phyloP scores from a whole-genome alignment of 1,140 invertebrate species.

The Brachionus calyciflorus region DNA sequence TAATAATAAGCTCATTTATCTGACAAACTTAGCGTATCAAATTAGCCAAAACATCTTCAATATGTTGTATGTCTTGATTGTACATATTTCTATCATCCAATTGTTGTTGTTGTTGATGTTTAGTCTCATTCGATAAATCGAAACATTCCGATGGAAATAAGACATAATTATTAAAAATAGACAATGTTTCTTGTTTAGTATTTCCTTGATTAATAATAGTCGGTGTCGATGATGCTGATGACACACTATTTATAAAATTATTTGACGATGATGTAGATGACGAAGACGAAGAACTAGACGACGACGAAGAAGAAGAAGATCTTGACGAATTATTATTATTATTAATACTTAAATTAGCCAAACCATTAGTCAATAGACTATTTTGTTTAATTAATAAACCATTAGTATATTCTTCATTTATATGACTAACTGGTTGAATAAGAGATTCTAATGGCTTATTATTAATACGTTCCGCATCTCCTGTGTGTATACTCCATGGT shows the following conservation, averaged over 20 bases:
- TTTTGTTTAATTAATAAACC: neutral
- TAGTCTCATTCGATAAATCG: conserved; percentile 6
- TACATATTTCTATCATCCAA: neutral
- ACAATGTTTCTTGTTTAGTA: neutral
- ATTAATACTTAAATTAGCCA: conserved; percentile 41
- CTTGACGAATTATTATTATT: no score
- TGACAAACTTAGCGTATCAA: conserved; percentile 3
- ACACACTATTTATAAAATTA: conserved; percentile 1
- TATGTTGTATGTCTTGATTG: conserved; percentile 1
- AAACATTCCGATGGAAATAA: conserved; percentile 36
- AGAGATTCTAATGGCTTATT: no score
- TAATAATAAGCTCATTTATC: no score
- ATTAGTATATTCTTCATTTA: neutral
- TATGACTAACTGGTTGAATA: neutral
- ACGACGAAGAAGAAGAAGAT: neutral
- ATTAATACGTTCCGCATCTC: no score
- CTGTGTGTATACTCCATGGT: no score
- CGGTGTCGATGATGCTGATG: conserved; percentile 11
- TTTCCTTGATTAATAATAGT: neutral
- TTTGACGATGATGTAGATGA: neutral
- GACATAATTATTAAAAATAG: conserved; percentile 32
- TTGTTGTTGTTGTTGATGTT: neutral
- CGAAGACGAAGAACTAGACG: neutral
- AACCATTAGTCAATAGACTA: conserved; percentile 24
- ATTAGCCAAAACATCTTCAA: conserved; percentile 44